These are phyloP conservation scores for Boulengerochromis microlepis DNA, from an alignment of 2,113 vertebrate genomes.

Conservation along the genomic window DNA sequence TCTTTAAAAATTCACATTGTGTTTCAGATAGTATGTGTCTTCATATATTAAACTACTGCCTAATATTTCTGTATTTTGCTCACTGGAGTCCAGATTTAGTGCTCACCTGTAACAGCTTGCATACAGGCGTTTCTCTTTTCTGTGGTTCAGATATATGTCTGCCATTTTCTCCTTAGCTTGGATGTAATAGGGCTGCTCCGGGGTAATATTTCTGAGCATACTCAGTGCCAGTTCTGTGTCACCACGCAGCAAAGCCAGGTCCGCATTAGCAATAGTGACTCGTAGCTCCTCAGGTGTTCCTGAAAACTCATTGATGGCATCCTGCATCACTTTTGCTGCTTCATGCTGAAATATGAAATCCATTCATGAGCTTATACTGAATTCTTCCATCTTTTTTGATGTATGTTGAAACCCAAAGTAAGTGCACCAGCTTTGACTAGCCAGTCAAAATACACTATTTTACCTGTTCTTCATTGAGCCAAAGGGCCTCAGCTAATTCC, in stretches of 20 bases:
- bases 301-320: conserved; percentile 93
- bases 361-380: background rate
- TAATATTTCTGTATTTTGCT: background rate
- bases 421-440: background rate
- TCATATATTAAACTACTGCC: background rate
- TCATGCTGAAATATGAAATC: conserved; percentile 79
- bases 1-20: background rate
- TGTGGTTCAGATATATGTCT: conserved; percentile 86
- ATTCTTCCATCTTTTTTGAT: background rate
- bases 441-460: background rate
- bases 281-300: conserved; percentile 89
- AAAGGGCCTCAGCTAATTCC: conserved; percentile 86
- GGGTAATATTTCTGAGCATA: conserved; percentile 85
- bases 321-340: conserved; percentile 93
- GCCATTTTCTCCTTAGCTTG: conserved; percentile 97
- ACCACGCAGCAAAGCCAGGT: conserved; percentile 84
- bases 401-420: background rate
- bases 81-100: background rate
- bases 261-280: conserved; percentile 87
- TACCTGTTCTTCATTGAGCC: conserved; percentile 91
- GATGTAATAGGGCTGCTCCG: conserved; percentile 90
- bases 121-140: conserved; percentile 90
- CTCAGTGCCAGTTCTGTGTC: conserved; percentile 86
- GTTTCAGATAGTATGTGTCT: background rate
- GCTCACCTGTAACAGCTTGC: conserved; percentile 88